Base-by-base conservation (phyloP, 2,888 invertebrate species). In the Strigamia transsilvanica region DNA sequence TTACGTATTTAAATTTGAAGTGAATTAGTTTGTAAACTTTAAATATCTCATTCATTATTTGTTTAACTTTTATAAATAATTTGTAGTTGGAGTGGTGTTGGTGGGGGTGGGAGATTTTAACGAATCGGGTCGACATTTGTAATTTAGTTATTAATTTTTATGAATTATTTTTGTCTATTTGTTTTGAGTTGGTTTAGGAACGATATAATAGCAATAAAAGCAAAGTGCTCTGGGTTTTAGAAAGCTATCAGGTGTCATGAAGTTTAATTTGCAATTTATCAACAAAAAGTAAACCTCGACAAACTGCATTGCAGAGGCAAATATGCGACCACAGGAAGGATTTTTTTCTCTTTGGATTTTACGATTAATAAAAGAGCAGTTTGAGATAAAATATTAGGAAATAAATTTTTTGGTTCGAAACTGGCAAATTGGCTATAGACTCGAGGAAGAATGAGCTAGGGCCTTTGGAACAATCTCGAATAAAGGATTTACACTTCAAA, bases 291-390 rank as follows among this genome's bases (percentile, higher is more conserved):
- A 73, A 73, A 73, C 73, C 32, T 73, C 73, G 73, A 73, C 73
- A 73, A 73, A 73, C 73, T 73, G 73, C 73, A 73, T 73, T 73
- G 73, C 73, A 73, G 73, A 73, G 73, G 73, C 73, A 73, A 73
- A 32, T 73, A 32, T 73, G 73, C 73, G 73, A 73, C 73, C 32
- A 73, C 73, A 73, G 32, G 73, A 73, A n/a, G 9, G n/a, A n/a
- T 15, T 27, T 32, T 23, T 66, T 73, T 32, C 61, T 23, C 23
- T n/a, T 21, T 73, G 73, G 73, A 23, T 73, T 73, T 73, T 73
- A 73, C 73, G 73, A 73, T 73, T 73, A 73, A 73, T 73, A 73
- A 73, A 73, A 73, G 73, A 73, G 73, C 73, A 32, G 73, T 73
- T 73, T 73, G 32, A 73, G 73, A 73, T 73, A 73, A 73, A 73